Percentiles rank a stretch among this genome's conserved stretches.
Conservation (phyloP, 1,140 invertebrate species). For the Drosophila tristis region DNA sequence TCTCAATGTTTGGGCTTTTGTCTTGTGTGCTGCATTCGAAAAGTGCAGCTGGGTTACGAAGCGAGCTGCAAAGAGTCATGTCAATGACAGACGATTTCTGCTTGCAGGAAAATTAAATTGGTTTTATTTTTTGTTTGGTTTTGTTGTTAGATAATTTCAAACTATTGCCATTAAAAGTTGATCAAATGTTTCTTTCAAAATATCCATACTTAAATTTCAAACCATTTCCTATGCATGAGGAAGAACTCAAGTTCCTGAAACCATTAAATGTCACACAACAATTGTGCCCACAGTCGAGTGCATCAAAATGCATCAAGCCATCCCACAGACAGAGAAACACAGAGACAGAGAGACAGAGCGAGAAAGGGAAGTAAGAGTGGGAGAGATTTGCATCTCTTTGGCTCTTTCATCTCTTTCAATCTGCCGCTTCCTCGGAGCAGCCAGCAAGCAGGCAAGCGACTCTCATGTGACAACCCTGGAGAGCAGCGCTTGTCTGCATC, state of each 20-base stretch:
- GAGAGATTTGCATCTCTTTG: conserved; percentile 46
- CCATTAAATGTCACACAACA: conserved; percentile 30
- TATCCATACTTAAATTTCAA: background rate
- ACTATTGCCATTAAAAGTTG: conserved; percentile 10
- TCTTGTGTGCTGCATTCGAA: conserved; percentile 4
- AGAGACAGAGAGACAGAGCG: background rate
- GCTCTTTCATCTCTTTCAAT: conserved; percentile 62
- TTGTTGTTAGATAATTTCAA: background rate
- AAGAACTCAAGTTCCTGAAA: background rate
- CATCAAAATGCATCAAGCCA: conserved; percentile 40
- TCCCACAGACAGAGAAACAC: background rate
- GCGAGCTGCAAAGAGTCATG: conserved; percentile 4
- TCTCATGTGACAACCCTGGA: conserved; percentile 17
- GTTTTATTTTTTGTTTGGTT: conserved; percentile 3
- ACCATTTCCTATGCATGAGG: background rate
- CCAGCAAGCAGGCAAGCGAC: background rate
- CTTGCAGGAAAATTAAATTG: conserved; percentile 8
- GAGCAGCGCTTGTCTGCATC: conserved; percentile 3
- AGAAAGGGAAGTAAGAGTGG: conserved; percentile 4
- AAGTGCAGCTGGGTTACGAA: conserved; percentile 8
- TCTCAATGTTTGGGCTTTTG: background rate
- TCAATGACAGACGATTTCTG: background rate
- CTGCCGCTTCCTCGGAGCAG: conserved; percentile 41
- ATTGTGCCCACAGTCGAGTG: conserved; percentile 34
- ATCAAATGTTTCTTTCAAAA: background rate